Evolutionary conservation across 2,888 invertebrate genomes (phyloP).

Genomic region (Anodontia alba): DNA sequence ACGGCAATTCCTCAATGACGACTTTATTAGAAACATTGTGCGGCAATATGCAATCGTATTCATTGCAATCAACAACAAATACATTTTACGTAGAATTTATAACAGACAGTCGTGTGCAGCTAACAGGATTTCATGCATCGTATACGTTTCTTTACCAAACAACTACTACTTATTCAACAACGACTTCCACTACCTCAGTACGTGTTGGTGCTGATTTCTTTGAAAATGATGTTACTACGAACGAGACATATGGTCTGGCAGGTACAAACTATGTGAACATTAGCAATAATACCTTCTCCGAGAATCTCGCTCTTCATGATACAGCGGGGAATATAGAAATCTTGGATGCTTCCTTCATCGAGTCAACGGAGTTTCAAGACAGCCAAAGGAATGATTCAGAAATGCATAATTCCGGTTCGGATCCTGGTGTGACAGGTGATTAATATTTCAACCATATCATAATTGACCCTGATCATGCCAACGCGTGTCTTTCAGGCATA

Average conservation of each 20-base stretch:
- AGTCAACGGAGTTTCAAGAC: neutral
- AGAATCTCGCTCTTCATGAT: conserved; percentile 3
- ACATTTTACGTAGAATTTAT: conserved; percentile 74
- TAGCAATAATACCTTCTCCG: neutral
- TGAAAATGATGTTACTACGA: neutral
- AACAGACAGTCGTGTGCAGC: conserved; percentile 76
- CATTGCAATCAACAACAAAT: conserved; percentile 67
- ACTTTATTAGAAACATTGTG: conserved; percentile 64
- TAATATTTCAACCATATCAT: no score
- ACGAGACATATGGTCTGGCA: neutral
- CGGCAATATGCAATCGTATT: conserved; percentile 59
- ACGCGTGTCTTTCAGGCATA: no score
- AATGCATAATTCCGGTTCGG: neutral
- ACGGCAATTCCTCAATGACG: conserved; percentile 57
- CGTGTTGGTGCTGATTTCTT: neutral
- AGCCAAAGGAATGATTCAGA: neutral
- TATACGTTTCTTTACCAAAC: conserved; percentile 69
- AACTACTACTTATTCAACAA: conserved; percentile 26
- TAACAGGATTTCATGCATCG: conserved; percentile 80
- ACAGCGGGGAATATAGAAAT: neutral
- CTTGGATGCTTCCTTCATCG: conserved; percentile 12
- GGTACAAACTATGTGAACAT: neutral
- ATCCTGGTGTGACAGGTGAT: conserved; percentile 1
- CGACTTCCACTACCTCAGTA: conserved; percentile 17
- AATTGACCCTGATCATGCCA: no score